These are phyloP conservation scores for Tetanocera ferruginea DNA, from an alignment of 2,888 invertebrate species.

Conservation along the genomic window DNA sequence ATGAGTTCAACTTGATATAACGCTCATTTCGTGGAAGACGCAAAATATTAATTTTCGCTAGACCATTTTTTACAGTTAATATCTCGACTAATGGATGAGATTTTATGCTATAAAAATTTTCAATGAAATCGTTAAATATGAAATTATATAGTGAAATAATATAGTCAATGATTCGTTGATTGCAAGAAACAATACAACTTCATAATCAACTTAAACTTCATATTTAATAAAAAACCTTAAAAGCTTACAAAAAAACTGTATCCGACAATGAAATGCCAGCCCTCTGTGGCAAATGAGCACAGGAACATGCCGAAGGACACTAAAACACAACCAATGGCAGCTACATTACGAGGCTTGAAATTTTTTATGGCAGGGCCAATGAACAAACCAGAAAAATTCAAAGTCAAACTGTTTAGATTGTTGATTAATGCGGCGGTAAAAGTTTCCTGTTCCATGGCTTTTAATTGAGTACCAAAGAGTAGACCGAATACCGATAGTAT, in stretches of 20 bases:
- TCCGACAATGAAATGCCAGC: conserved; percentile 73
- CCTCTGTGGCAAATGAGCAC: conserved; percentile 72
- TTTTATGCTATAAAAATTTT: no score
- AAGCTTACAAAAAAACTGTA: conserved; percentile 73
- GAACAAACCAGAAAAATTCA: conserved; percentile 73
- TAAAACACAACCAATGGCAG: conserved; percentile 72
- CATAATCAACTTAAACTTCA: no score
- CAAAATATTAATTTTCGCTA: no score
- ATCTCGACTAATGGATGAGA: no score
- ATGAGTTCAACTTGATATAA: no score
- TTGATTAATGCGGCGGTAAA: conserved; percentile 78
- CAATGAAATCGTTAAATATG: no score
- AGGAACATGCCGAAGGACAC: conserved; percentile 72
- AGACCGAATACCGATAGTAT: conserved; percentile 80
- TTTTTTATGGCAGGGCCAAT: conserved; percentile 78
- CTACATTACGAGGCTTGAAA: conserved; percentile 73
- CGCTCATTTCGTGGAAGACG: no score
- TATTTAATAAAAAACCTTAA: no score
- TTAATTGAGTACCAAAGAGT: conserved; percentile 77
- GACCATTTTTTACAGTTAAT: no score
- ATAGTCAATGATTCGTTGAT: no score
- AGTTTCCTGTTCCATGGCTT: conserved; percentile 76
- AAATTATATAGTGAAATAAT: no score
- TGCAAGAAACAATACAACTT: no score
- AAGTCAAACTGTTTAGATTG: conserved; percentile 74